Base-by-base conservation (phyloP, 30 jellyfish, hydroid and myxozoan genomes). In the Hydractinia symbiolongicarpus region DNA sequence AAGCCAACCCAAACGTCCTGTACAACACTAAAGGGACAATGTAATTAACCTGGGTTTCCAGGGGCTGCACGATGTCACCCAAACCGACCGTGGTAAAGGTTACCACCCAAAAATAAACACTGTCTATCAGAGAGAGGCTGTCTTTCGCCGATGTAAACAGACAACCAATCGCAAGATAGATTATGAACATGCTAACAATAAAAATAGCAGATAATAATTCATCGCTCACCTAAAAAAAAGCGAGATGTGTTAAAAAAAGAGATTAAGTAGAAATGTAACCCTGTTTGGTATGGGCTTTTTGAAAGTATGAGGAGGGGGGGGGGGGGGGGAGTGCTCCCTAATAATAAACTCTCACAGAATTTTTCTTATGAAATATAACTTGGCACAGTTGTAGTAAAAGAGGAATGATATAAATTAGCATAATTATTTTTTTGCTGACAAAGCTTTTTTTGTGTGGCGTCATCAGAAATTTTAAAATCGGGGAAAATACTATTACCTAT, bases 71-170 rank as follows among this genome's bases (percentile, higher is more conserved):
- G 16, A 81, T 66, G 54, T 86, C 95, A 8, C 90, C 90, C 49
- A 86, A 86, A 4, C 95, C 95, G 21, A 64, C 76, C 11, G 95
- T 86, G 8, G 95, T 61, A 55, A 81, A 73, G 4, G 90, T 86
- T n/a, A 52, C 82, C 51, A 86, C 77, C 95, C 95, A 86, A 70
- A 49, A 86, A 55, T 86, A 86, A 3, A 76, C 21, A 80, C 85
- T n/a, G 44, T 86, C 90, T 56, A 86, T 58, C 14, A 86, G 80
- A 5, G 95, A 80, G 50, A 81, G 54, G 8, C 76, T n/a, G 20
- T 82, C 76, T 20, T 87, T 57, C 78, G 78, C 81, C 49, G 77
- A 81, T 30, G 74, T 7, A 51, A 64, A 64, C 52, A 64, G 19
- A 13, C 74, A 64, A 13, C 74, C 74, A 64, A 51, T 51, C 40